Evolutionary conservation across 2,797 vertebrate species (phyloP), one percentile per base, ranked within the genome.

Genomic region (Podarcis siculus): DNA sequence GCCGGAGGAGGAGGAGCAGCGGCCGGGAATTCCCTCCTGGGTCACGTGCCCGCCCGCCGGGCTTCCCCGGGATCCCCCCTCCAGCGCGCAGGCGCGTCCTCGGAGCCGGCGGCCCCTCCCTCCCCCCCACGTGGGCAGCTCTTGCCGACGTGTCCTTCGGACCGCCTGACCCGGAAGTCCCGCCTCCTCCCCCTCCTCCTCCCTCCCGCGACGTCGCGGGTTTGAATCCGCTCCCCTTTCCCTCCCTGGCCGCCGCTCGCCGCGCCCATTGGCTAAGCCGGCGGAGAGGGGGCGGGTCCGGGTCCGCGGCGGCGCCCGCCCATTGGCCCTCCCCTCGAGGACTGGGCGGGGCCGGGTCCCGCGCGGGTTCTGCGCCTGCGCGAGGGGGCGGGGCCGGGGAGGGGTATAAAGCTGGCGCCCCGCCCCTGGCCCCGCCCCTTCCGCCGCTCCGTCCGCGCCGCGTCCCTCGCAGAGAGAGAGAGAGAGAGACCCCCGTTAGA

Each of bases 101-200:
- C 0, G 71, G 32, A n/a, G n/a, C n/a, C 71, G 71, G 0, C 4
- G 35, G 55, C 55, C 1, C 27, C 66, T 15, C 30, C 87, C 75
- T 27, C 42, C 45, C 45, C 49, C 49, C 81, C 73, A 25, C 25
- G 73, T 32, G 82, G 6, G 75, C 73, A 8, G 10, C 82, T n/a
- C 64, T 42, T 79, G 87, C 87, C 76, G 42, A 83, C 82, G 87
- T 84, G 87, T 84, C 87, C 87, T 79, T 72, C 66, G 42, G 82
- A 35, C 76, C 23, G 49, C 49, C 66, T 64, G 66, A 37, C 82
- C 82, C 87, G 87, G 87, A 84, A 84, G 82, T 79, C 87, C 82
- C 67, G 27, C 87, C 86, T n/a, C 39, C 73, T 5, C 42, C 19
- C 32, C 32, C n/a, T 2, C 82, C 55, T 21, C 87, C 86, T 15